These are phyloP conservation scores for Gastracanthus pulcherrimus DNA, from an alignment of 2,888 invertebrate genomes.

Conservation along the genomic window DNA sequence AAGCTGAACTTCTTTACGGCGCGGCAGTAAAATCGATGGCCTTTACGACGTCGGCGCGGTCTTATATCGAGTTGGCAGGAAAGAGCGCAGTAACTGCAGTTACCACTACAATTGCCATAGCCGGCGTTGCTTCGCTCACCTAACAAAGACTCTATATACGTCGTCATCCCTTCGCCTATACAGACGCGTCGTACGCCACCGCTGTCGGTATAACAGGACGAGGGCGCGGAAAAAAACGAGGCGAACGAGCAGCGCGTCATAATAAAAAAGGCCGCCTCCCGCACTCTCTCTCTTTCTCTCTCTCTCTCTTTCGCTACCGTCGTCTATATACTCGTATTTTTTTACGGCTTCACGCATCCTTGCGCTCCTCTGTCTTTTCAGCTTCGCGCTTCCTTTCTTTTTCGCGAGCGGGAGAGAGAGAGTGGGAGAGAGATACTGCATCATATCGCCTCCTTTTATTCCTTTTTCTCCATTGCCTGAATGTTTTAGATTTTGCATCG, in stretches of 20 bases:
- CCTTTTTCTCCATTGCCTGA: no score
- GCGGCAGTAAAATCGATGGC: constrained; percentile 54
- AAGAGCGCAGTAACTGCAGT: constrained; percentile 40
- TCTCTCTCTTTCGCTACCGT: not conserved
- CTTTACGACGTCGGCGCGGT: constrained; percentile 34
- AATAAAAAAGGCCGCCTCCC: constrained; percentile 39
- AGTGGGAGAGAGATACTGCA: no score
- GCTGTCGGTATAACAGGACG: no score
- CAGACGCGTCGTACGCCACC: no score
- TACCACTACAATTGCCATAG: constrained; percentile 49
- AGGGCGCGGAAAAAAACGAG: no score
- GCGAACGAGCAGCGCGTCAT: no score
- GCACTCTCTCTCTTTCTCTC: not conserved
- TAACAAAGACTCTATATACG: constrained; percentile 22
- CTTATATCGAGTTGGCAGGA: constrained; percentile 43
- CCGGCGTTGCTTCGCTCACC: no score
- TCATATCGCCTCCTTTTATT: no score
- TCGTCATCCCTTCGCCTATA: no score
- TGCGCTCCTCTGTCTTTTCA: not conserved
- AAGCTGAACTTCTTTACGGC: constrained; percentile 48
- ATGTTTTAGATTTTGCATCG: constrained; percentile 18
- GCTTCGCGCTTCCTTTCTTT: no score
- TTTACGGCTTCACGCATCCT: constrained; percentile 30
- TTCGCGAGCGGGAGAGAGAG: no score
- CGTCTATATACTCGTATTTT: not conserved